These are phyloP conservation scores for Microplitis manilae DNA, from an alignment of 2,888 invertebrate species.

Conservation along the genomic window DNA sequence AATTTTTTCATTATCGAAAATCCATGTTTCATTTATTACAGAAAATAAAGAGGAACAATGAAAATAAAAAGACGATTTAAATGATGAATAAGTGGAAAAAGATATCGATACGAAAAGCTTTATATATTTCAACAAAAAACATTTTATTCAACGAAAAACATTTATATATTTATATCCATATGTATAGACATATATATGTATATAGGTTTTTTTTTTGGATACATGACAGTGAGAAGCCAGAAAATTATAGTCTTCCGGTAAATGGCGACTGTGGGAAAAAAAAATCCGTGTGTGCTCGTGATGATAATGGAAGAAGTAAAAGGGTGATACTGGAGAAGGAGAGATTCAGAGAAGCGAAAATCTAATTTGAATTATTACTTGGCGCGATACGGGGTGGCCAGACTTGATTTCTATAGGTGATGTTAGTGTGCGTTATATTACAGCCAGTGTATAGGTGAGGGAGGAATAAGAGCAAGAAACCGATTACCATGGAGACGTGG, in stretches of 20 bases:
- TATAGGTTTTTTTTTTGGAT: neutral
- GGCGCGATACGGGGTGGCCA: constrained; percentile 45
- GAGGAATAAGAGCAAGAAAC: constrained; percentile 47
- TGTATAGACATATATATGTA: neutral
- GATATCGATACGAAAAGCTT: neutral
- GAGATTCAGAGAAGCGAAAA: constrained; percentile 36
- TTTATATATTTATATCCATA: neutral
- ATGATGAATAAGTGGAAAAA: neutral
- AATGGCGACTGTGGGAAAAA: constrained; percentile 6
- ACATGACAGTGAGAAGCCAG: neutral
- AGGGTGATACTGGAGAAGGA: constrained; percentile 27
- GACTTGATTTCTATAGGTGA: constrained; percentile 25
- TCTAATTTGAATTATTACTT: constrained; percentile 53
- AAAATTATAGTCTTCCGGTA: neutral
- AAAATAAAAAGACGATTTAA: neutral
- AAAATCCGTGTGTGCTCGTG: constrained; percentile 18
- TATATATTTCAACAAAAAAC: neutral
- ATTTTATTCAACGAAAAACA: neutral
- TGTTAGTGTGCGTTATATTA: constrained; percentile 34
- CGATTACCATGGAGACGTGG: constrained; percentile 49
- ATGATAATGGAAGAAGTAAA: constrained; percentile 24
- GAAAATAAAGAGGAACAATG: neutral
- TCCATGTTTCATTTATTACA: neutral
- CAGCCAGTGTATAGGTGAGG: neutral
- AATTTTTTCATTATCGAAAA: neutral